Base-by-base conservation (phyloP, 1,140 invertebrate species). In the Brachionus angularis region DNA sequence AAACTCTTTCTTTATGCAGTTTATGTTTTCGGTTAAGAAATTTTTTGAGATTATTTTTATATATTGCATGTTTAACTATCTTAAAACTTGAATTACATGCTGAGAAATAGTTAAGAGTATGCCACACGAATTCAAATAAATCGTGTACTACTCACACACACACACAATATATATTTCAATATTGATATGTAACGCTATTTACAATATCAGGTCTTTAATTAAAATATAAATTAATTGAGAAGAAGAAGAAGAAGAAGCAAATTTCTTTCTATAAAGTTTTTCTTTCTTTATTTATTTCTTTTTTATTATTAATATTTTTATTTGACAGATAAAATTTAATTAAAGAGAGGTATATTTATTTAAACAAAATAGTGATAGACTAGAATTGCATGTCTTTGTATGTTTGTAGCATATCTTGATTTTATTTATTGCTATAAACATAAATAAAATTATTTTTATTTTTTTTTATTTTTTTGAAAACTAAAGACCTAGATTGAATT, bases 41-140 rank as follows among this genome's bases (percentile, higher is more conserved):
- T 1, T n/a, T 1, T 16, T 47, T 50, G 23, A 5, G 23, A 5
- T 25, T 50, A 25, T 1, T 50, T 23, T 8, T 25, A 50, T 10
- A 25, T 18, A 58, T 58, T 58, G 53, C 53, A 34, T 58, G 53
- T 21, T 34, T 39, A 39, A 39, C 39, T 58, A 58, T 58, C 53
- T 58, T 36, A 18, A 39, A n/a, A 18, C 2, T 47, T 12, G 34
- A 21, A 39, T 58, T 36, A 58, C 53, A 58, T 58, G 53, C 53
- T 58, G 53, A 36, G 53, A 39, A 7, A 5, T 10, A 23, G 16
- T 36, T 21, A 29, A 21, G 7, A 39, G 21, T 3, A 53, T 3
- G 25, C 27, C 50, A 53, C 27, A 31, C 50, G 29, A 53, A 53
- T 29, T 5, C n/a, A n/a, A 12, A 31, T 12, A 3, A 16, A 29